Conservation (phyloP, 2,797 vertebrate species). For the Calcarius lapponicus region DNA sequence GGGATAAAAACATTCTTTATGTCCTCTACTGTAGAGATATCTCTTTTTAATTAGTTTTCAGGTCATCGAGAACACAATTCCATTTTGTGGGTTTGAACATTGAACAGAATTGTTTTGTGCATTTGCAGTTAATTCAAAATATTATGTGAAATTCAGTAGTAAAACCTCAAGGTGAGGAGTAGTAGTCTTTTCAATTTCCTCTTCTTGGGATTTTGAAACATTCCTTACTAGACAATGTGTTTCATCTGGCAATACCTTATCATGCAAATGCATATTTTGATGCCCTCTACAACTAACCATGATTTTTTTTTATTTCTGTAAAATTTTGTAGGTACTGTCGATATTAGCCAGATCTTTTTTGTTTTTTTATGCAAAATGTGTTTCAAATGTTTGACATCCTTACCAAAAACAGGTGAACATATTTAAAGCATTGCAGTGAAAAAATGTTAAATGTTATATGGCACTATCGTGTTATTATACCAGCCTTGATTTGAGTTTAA, state of each 20-base stretch:
- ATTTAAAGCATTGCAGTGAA: background rate
- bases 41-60: background rate
- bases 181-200: background rate
- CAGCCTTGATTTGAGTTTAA: background rate
- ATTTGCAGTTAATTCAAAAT: background rate
- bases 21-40: background rate
- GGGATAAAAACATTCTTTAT: background rate
- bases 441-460: background rate
- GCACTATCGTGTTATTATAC: rapidly evolving
- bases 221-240: background rate
- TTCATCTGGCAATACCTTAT: background rate
- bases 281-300: background rate
- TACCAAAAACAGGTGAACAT: background rate
- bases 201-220: background rate
- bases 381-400: background rate
- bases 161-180: background rate
- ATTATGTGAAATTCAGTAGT: background rate
- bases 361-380: background rate
- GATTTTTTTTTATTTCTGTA: background rate
- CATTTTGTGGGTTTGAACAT: background rate
- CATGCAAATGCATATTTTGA: background rate
- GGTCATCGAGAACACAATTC: background rate
- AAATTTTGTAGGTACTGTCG: background rate
- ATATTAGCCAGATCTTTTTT: background rate
- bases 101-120: background rate